Base-by-base conservation (phyloP, 2,888 invertebrate species). In the Drosophila incognita region DNA sequence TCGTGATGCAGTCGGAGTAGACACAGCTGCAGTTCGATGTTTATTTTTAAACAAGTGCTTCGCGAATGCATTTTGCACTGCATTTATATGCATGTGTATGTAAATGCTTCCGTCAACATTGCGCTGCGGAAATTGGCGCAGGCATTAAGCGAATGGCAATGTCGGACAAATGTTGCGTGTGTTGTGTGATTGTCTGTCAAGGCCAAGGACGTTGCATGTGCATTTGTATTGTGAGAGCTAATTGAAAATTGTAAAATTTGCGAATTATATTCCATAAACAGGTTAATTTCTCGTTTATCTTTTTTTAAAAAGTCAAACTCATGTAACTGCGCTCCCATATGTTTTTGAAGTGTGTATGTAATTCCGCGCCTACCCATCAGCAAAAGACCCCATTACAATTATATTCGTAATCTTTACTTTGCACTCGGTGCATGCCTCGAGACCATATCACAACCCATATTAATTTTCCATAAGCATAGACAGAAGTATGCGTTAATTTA, bases 61-160 rank as follows among this genome's bases (percentile, higher is more conserved):
- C 46, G 56, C 33, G 31, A 57, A 24, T 35, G 57, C 18, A 48
- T 21, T 48, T 27, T 29, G 49, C 27, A 49, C 49, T 67, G 60
- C 49, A 76, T 54, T 54, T 40, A 35, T 53, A 51, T 81, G 63
- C 62, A 70, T 67, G 58, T 64, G 62, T 56, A 60, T 68, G 52
- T 64, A 53, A 53, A 29, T 48, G 72, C 56, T 87, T 87, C 87
- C 87, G 87, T 75, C 79, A 87, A 87, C 87, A 87, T 53, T 66
- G 24, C 35, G 52, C 51, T 68, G 69, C 89, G 90, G 89, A 86
- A 90, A 79, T 87, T 90, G 90, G 87, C 82, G 79, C 72, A 69
- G 27, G 6, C 61, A 72, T 58, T 61, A 48, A 48, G 18, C 48
- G 33, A 58, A 38, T 53, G 46, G 42, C 18, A 63, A 15, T 52